These are phyloP conservation scores for Acrobasis suavella DNA, from an alignment of 2,888 invertebrate genomes.

Conservation along the genomic window DNA sequence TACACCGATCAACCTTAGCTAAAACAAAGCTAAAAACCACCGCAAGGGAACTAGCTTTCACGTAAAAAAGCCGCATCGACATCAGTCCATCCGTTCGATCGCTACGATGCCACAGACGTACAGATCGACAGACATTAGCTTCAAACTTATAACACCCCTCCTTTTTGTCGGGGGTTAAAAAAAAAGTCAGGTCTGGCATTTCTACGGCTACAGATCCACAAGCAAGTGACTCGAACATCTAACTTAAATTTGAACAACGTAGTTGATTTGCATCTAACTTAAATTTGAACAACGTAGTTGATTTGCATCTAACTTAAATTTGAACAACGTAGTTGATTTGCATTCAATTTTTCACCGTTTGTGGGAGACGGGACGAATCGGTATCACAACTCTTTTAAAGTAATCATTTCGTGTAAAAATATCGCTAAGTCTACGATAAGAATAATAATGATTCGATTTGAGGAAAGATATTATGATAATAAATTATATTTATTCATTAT, in stretches of 20 bases:
- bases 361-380: constrained; percentile 7
- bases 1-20: too few species aligned
- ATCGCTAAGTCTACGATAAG: neutral
- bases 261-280: constrained; percentile 21
- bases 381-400: constrained; percentile 15
- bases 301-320: constrained; percentile 22
- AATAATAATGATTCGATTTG: constrained; percentile 6
- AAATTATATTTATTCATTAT: constrained; percentile 16
- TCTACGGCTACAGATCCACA: neutral
- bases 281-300: constrained; percentile 18
- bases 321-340: constrained; percentile 19
- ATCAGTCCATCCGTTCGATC: too few species aligned
- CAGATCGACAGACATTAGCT: too few species aligned
- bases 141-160: too few species aligned
- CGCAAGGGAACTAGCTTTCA: too few species aligned
- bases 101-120: too few species aligned
- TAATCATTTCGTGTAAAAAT: constrained; percentile 14
- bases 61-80: too few species aligned
- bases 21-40: too few species aligned
- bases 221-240: constrained; percentile 18
- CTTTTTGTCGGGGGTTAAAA: too few species aligned
- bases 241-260: constrained; percentile 19
- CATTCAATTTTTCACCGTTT: constrained; percentile 22
- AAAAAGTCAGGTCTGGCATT: too few species aligned
- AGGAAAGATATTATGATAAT: constrained; percentile 10